Conservation (phyloP, 2,888 invertebrate genomes). For the Limulus polyphemus region DNA sequence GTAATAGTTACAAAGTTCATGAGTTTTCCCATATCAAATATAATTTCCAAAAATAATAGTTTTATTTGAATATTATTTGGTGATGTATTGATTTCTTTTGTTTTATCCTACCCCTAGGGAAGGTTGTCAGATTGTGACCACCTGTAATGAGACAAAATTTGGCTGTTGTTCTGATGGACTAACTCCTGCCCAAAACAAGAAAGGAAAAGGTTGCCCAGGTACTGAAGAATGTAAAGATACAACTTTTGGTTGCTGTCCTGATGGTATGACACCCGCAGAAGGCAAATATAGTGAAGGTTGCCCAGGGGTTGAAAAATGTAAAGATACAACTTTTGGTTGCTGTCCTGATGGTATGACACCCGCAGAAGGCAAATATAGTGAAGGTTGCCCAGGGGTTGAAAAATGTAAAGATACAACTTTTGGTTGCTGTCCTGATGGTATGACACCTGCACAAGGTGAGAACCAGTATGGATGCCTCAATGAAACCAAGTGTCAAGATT, state of each 20-base stretch:
- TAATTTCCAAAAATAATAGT: no score
- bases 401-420: conserved; percentile 29
- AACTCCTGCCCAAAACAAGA: conserved; percentile 55
- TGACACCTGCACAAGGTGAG: conserved; percentile 9
- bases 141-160: conserved; percentile 61
- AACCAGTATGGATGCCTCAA: conserved; percentile 26
- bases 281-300: conserved; percentile 28
- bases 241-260: neutral
- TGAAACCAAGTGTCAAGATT: neutral
- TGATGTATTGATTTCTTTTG: no score
- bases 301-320: conserved; percentile 26
- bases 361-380: conserved; percentile 5
- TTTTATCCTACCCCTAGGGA: no score
- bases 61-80: no score
- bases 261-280: neutral
- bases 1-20: no score
- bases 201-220: conserved; percentile 31
- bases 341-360: neutral
- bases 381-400: conserved; percentile 39
- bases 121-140: neutral
- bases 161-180: conserved; percentile 74
- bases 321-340: neutral
- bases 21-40: no score
- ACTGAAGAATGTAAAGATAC: conserved; percentile 25
- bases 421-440: conserved; percentile 46